Conservation (phyloP, 1,140 invertebrate genomes). For the Idris sp. region DNA sequence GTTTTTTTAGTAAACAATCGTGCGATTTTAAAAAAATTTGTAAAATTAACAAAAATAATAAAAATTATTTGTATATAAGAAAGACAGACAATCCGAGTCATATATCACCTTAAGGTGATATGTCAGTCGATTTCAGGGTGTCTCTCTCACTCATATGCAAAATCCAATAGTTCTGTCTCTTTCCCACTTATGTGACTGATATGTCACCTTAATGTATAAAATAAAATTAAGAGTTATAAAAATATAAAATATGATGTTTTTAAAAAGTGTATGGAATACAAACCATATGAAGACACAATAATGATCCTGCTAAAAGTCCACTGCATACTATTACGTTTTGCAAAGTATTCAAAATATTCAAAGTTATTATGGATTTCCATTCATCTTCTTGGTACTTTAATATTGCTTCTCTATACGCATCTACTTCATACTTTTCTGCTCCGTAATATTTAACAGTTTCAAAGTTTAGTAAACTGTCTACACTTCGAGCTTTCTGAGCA, state of each 20-base stretch:
- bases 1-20: no score
- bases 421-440: constrained; percentile 93
- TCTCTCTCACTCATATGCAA: no score
- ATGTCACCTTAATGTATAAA: no score
- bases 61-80: no score
- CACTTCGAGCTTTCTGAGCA: constrained; percentile 91
- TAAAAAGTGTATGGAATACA: constrained; percentile 24
- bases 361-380: constrained; percentile 89
- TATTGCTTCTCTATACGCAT: constrained; percentile 89
- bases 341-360: constrained; percentile 92
- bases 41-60: no score
- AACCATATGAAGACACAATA: constrained; percentile 92
- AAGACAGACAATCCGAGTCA: no score
- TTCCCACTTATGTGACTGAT: no score
- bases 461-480: constrained; percentile 98
- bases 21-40: no score
- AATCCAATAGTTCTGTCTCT: no score
- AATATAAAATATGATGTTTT: background rate
- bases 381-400: constrained; percentile 91
- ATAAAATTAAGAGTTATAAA: background rate
- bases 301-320: constrained; percentile 90
- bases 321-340: constrained; percentile 94
- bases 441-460: constrained; percentile 99
- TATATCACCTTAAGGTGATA: no score
- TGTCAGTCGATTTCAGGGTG: no score